phyloP scores from a whole-genome alignment of 2,113 vertebrate species.

The Poicephalus meyeri region DNA sequence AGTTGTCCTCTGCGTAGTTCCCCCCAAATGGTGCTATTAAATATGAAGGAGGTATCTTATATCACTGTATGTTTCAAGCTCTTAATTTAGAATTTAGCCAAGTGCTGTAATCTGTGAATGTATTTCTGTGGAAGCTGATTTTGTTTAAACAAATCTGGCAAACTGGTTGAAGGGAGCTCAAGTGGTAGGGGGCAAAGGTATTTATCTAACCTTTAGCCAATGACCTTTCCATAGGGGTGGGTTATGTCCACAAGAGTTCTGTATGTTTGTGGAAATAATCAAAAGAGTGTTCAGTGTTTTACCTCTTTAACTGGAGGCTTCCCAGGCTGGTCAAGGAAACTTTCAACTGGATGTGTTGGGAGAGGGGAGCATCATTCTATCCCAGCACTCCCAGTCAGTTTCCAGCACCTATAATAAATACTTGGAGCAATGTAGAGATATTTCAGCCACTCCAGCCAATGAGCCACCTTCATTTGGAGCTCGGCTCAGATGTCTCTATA shows the following conservation, averaged over 20 bases:
- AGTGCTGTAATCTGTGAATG: not conserved
- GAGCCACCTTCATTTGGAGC: too few species aligned
- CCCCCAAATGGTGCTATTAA: not conserved
- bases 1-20: not conserved
- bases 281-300: not conserved
- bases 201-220: not conserved
- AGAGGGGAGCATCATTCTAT: too few species aligned
- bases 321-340: too few species aligned
- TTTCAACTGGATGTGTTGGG: too few species aligned
- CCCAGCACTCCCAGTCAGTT: too few species aligned
- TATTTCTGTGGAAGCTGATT: not conserved
- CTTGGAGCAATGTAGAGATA: too few species aligned
- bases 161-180: not conserved
- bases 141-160: not conserved
- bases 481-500: too few species aligned
- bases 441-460: too few species aligned
- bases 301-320: not conserved
- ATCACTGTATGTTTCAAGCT: not conserved
- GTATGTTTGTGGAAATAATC: not conserved
- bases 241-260: not conserved
- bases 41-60: not conserved
- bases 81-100: not conserved
- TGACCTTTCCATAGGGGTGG: not conserved
- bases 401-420: too few species aligned
- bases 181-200: not conserved